These are phyloP conservation scores for Cryptotermes secundus DNA, from an alignment of 1,140 invertebrate genomes.

Conservation along the genomic window DNA sequence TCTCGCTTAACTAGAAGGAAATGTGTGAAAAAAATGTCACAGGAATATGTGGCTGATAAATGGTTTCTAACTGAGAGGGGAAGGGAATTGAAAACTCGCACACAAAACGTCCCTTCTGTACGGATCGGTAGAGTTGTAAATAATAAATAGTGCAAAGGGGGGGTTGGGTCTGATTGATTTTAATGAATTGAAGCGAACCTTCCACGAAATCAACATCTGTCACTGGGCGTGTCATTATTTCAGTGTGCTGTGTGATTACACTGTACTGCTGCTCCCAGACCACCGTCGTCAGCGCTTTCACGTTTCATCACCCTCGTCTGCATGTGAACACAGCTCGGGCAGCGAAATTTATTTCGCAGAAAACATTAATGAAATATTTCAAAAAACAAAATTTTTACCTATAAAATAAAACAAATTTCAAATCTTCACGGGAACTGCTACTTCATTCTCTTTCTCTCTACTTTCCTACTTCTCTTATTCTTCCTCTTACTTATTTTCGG, in stretches of 20 bases:
- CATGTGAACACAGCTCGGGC: no score
- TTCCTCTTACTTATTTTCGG: no score
- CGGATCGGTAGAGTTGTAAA: constrained; percentile 5
- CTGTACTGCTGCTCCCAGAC: no score
- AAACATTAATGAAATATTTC: no score
- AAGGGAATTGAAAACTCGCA: background rate
- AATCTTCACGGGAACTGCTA: no score
- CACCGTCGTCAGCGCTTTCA: background rate
- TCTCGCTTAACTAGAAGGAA: constrained; percentile 3
- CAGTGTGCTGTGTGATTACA: background rate
- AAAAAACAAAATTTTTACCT: no score
- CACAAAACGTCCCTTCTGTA: background rate
- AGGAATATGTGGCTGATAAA: constrained; percentile 3
- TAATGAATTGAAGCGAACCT: background rate
- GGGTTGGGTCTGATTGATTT: background rate
- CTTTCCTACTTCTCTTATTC: no score
- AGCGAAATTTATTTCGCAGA: no score
- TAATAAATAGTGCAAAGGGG: background rate
- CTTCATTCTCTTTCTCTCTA: no score
- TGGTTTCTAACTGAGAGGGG: background rate
- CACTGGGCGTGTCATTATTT: background rate
- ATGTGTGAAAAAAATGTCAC: constrained; percentile 1
- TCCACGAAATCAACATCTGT: background rate
- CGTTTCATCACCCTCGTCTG: no score
- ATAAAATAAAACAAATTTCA: no score